Percentiles rank a stretch among this genome's conserved stretches.
These are phyloP conservation scores for Epinotia ramella DNA, from an alignment of 2,888 invertebrate species.

Conservation along the genomic window DNA sequence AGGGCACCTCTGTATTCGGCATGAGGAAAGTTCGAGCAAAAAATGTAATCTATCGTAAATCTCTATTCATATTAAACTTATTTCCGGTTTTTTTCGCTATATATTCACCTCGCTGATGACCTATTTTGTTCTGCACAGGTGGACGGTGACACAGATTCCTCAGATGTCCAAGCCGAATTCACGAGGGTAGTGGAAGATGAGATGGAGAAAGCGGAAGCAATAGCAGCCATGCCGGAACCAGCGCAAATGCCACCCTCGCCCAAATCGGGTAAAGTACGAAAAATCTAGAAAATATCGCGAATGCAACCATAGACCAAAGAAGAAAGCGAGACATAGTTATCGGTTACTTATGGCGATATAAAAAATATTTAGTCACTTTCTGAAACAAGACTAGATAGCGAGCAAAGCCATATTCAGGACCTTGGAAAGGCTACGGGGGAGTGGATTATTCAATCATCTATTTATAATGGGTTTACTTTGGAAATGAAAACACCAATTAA, in stretches of 20 bases:
- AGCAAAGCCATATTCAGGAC: too few relatives aligned
- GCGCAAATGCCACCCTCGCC: slow-evolving; percentile 48
- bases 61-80: too few relatives aligned
- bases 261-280: slow-evolving; percentile 55
- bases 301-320: not conserved
- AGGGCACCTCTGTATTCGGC: too few relatives aligned
- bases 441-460: too few relatives aligned
- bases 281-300: not conserved
- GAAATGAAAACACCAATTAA: too few relatives aligned
- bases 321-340: not conserved
- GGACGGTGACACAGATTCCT: slow-evolving; percentile 93
- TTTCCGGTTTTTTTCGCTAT: too few relatives aligned
- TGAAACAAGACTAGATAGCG: not conserved
- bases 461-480: too few relatives aligned
- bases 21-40: too few relatives aligned
- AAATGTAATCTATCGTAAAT: too few relatives aligned
- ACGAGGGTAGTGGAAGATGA: slow-evolving; percentile 88
- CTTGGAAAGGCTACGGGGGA: too few relatives aligned
- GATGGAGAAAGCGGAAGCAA: slow-evolving; percentile 85
- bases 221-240: slow-evolving; percentile 67
- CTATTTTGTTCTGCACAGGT: slow-evolving; percentile 80
- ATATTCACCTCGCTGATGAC: slow-evolving; percentile 46
- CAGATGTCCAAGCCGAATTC: slow-evolving; percentile 92
- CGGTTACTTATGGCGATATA: too few relatives aligned
- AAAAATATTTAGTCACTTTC: not conserved